Percentiles rank a stretch among this genome's conserved stretches.
These are phyloP conservation scores for Pandemis cinnamomeana DNA, from an alignment of 2,888 invertebrate species.

Conservation along the genomic window DNA sequence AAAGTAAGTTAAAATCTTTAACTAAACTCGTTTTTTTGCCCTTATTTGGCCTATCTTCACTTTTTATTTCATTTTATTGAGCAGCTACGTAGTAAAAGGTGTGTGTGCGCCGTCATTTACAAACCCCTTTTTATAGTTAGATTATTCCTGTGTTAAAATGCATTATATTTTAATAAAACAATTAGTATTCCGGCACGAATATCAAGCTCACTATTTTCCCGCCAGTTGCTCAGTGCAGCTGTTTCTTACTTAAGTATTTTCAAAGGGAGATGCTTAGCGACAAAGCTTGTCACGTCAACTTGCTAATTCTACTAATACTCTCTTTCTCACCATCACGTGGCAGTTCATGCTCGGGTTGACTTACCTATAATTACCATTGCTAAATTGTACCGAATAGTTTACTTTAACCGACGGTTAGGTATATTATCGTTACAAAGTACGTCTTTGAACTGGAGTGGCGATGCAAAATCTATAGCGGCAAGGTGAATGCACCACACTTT, in stretches of 20 bases:
- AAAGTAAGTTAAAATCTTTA: too few species aligned
- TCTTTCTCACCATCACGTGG: neutral
- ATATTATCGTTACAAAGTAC: too few species aligned
- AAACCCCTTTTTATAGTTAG: neutral
- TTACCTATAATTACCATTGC: neutral
- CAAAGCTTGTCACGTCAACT: neutral
- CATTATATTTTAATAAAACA: neutral
- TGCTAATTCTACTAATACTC: neutral
- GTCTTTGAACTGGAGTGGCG: too few species aligned
- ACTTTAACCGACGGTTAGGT: too few species aligned
- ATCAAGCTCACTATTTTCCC: neutral
- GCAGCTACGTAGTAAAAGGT: too few species aligned
- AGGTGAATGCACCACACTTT: conserved; percentile 20
- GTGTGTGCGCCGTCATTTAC: neutral
- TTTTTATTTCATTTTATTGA: too few species aligned
- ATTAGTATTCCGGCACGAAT: neutral
- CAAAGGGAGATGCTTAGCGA: neutral
- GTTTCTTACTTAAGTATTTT: neutral
- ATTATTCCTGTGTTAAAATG: neutral
- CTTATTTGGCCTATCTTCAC: too few species aligned
- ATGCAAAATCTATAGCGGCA: neutral
- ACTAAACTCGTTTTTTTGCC: too few species aligned
- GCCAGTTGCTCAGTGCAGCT: neutral
- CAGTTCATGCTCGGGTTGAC: too few species aligned
- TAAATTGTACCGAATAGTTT: too few species aligned